Evolutionary conservation across 2,797 vertebrate genomes (phyloP), one percentile per base, ranked within the genome.

Genomic region (Sebastes vulpes): DNA sequence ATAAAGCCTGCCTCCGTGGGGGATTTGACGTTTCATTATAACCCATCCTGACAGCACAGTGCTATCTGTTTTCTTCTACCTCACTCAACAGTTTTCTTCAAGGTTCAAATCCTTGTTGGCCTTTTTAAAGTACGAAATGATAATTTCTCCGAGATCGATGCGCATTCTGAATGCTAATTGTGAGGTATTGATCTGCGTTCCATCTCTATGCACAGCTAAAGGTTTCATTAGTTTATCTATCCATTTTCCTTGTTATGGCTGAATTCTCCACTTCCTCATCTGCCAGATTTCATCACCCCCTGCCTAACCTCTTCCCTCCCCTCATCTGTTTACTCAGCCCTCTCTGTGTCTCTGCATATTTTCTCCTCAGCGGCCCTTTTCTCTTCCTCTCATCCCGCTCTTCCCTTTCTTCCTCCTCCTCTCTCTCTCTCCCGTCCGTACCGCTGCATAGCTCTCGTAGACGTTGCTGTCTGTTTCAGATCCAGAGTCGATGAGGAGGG

Each of bases 401-500:
- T 20, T 54, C 23, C 35, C 28, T 57, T 58, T 25, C 31, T 61
- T 25, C 60, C 54, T 54, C 53, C 52, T 54, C 56, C 14, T 26
- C 29, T 26, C 14, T 26, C 14, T 57, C 65, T 64, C 57, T 75
- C 28, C 18, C 0, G 3, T 32, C 80, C 91, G 88, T 70, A 93
- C 92, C 82, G 50, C 68, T 5, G 29, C 69, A 3, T 80, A 91
- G 75, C 65, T 93, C 91, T 95, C 91, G 21, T 96, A 94, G 78
- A 85, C 54, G 7, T 91, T 89, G 91, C 87, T 95, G 74, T 94
- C 94, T 1, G 91, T 81, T 58, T 97, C 96, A 0, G 96, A 97
- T 76, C 90, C 94, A 4, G 95, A 95, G 90, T 97, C 96, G 10
- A 95, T 75, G 83, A 97, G 90, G 25, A 97, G 92, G 3, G 96